Evolutionary conservation across 2,888 invertebrate species (phyloP).

Genomic region (Plagiodera versicolora): DNA sequence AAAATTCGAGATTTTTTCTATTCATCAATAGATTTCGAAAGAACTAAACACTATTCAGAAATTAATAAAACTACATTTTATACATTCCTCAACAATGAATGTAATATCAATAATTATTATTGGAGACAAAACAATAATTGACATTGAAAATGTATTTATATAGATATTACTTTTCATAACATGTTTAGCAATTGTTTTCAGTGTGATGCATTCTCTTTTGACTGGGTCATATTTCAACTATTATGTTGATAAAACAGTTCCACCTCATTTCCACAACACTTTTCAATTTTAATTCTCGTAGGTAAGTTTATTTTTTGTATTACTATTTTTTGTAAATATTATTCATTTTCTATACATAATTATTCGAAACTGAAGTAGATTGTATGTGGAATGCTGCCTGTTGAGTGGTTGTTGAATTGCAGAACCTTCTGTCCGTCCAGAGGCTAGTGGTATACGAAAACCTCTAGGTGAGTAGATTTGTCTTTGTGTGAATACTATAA

Average conservation of each 20-base stretch:
- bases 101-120: no score
- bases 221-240: not conserved
- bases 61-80: no score
- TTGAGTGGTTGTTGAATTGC: constrained; percentile 53
- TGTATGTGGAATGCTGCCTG: constrained; percentile 56
- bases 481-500: not conserved
- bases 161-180: no score
- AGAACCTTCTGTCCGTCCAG: constrained; percentile 48
- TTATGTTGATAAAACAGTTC: not conserved
- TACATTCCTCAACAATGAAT: no score
- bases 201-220: not conserved
- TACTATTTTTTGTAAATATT: constrained; percentile 18
- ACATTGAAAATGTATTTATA: no score
- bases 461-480: constrained; percentile 59
- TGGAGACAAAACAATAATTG: no score
- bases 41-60: no score
- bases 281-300: constrained; percentile 14
- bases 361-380: constrained; percentile 41
- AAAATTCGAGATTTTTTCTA: no score
- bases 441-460: constrained; percentile 57
- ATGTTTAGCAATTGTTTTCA: no score
- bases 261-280: not conserved
- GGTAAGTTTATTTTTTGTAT: constrained; percentile 24
- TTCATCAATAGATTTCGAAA: no score
- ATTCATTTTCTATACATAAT: constrained; percentile 14